phyloP scores from a whole-genome alignment of 2,888 invertebrate species.

The Anoplius nigerrimus region DNA sequence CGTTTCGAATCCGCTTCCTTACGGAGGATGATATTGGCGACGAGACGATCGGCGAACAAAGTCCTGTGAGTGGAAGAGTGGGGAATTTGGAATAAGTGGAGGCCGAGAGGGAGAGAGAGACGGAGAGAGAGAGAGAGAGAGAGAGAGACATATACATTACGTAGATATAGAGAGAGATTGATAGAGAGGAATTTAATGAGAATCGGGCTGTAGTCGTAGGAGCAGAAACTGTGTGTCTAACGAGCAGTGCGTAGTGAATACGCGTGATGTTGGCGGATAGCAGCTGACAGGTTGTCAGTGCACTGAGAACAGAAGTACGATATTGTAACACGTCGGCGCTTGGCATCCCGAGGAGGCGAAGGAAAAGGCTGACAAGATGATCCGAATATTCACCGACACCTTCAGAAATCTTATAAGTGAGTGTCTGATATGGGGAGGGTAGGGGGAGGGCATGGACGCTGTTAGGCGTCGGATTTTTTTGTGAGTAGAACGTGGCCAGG shows the following conservation, averaged over 20 bases:
- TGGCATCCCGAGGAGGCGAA: constrained; percentile 1
- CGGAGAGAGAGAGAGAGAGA: constrained; percentile 30
- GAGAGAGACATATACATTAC: constrained; percentile 18
- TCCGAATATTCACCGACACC: constrained; percentile 69
- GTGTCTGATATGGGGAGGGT: constrained; percentile 43
- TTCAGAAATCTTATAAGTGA: constrained; percentile 71
- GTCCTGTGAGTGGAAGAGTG: not conserved
- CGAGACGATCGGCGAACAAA: not conserved
- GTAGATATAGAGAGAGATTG: not conserved
- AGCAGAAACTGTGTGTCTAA: constrained; percentile 30
- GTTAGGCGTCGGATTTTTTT: no score
- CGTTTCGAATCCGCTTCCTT: no score
- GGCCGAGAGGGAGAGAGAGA: constrained; percentile 24
- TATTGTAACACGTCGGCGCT: not conserved
- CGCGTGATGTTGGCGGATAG: constrained; percentile 51
- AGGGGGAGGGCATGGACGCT: no score
- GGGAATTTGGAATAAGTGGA: not conserved
- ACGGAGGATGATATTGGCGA: not conserved
- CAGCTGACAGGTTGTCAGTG: constrained; percentile 44
- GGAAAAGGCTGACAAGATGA: constrained; percentile 60
- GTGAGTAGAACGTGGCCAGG: no score
- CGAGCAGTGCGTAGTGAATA: constrained; percentile 30
- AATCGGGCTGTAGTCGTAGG: constrained; percentile 9
- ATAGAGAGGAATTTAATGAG: constrained; percentile 19
- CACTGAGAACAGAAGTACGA: not conserved